Base-by-base conservation (phyloP, 1,140 invertebrate species). In the Lerema accius region DNA sequence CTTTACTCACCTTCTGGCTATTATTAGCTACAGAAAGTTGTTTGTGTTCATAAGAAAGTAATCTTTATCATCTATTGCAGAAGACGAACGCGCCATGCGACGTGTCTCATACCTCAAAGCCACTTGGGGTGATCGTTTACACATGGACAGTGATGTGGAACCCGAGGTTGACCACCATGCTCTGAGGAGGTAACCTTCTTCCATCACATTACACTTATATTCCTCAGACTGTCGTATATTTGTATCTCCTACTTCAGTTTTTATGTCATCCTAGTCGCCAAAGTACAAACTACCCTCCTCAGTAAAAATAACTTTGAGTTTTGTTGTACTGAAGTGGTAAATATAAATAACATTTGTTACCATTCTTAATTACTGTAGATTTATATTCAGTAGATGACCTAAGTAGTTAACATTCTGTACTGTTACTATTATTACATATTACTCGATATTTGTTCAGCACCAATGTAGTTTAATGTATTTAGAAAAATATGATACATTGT, bases 101-200 rank as follows among this genome's bases (percentile, higher is more conserved):
- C 92, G 97, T 67, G 96, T 97, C 42, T 98, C 97, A 0, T 98
- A 98, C 88, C 90, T 98, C 64, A 96, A 97, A 91, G 97, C 97
- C 5, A 98, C 97, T 15, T 93, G 94, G 92, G 92, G 92, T 39
- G 94, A 95, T 71, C 91, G 94, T 50, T 92, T 94, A 81, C 92
- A 94, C 78, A 91, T 95, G 61, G 94, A 95, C 68, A 93, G 93
- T 69, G 94, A 95, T 73, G 84, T 92, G n/a, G 93, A 94, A 61
- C 82, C 94, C 11, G 94, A 94, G 69, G 93, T 93, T 63, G 94
- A 95, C 71, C 90, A 93, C 66, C 92, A 93, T 69, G 78, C 85
- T 23, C 80, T 93, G 6, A 90, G 93, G 87, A 94, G 93, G 94
- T 95, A 90, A 49, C 37, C 28, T 50, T n/a, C 40, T 15, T 51